phyloP scores from a whole-genome alignment of 2,797 vertebrate genomes.

The Dendrocincla tyrannina region DNA sequence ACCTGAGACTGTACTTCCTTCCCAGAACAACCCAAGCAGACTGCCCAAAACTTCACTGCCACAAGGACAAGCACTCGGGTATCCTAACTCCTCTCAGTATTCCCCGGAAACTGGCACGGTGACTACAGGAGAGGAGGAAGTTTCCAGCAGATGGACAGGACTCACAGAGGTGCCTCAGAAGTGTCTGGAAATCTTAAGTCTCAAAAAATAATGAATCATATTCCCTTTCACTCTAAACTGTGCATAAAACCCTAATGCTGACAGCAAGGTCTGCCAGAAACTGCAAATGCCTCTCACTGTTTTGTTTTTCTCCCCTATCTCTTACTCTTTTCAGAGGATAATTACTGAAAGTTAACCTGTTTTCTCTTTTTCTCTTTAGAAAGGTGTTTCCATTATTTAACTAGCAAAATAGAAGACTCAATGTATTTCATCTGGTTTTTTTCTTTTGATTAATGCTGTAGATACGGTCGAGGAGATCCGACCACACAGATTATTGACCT shows the following conservation, averaged over 20 bases:
- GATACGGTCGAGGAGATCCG: background rate
- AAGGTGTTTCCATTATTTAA: background rate
- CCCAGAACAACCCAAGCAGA: background rate
- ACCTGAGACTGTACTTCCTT: background rate
- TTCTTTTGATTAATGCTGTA: background rate
- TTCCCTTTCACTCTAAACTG: background rate
- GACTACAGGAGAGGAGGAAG: background rate
- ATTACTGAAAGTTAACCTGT: background rate
- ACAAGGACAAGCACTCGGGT: background rate
- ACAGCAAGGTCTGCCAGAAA: background rate
- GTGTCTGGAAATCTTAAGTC: background rate
- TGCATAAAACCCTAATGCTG: background rate
- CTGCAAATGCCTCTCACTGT: background rate
- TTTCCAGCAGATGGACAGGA: background rate
- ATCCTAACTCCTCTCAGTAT: background rate
- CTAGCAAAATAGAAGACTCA: background rate
- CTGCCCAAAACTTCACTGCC: background rate
- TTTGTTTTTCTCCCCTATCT: background rate
- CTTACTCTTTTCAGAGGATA: background rate
- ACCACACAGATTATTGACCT: background rate
- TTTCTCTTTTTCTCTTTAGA: background rate
- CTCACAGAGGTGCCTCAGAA: background rate
- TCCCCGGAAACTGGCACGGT: background rate
- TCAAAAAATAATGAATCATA: background rate
- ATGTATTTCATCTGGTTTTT: fast-evolving